Percentiles rank a stretch among this genome's conserved stretches.
Evolutionary conservation across 1,140 invertebrate species (phyloP).

Genomic region (Cydia strobilella): DNA sequence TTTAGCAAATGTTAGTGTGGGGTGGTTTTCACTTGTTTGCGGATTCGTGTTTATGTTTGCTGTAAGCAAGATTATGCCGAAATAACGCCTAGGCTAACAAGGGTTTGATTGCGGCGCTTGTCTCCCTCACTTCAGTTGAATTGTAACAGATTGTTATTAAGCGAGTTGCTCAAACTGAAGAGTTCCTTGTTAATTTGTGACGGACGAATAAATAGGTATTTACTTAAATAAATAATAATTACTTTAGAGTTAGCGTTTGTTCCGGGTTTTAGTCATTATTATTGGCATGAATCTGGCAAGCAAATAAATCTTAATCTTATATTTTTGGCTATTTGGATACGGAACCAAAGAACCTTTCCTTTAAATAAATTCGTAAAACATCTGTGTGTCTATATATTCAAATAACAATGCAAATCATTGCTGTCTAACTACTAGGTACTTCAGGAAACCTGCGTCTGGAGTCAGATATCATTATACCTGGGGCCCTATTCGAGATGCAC

Average conservation of each 20-base stretch:
- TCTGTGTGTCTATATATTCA: background rate
- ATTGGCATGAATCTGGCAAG: too few species aligned
- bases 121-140: background rate
- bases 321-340: too few species aligned
- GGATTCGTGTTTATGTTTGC: constrained; percentile 1
- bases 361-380: background rate
- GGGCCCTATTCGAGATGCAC: too few species aligned
- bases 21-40: constrained; percentile 14
- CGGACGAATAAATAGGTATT: too few species aligned
- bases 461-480: constrained; percentile 22
- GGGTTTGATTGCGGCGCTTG: constrained; percentile 1
- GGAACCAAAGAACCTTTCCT: too few species aligned
- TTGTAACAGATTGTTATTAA: background rate
- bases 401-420: background rate
- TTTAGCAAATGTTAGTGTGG: constrained; percentile 21
- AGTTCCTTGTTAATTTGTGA: too few species aligned
- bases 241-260: too few species aligned
- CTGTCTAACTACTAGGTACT: background rate
- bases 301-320: too few species aligned
- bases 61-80: background rate
- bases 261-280: too few species aligned
- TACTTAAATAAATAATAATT: too few species aligned
- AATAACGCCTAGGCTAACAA: background rate
- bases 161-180: too few species aligned
- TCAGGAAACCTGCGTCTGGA: background rate